phyloP scores from a whole-genome alignment of 2,888 invertebrate species.

The Gisinianus flammeolus region DNA sequence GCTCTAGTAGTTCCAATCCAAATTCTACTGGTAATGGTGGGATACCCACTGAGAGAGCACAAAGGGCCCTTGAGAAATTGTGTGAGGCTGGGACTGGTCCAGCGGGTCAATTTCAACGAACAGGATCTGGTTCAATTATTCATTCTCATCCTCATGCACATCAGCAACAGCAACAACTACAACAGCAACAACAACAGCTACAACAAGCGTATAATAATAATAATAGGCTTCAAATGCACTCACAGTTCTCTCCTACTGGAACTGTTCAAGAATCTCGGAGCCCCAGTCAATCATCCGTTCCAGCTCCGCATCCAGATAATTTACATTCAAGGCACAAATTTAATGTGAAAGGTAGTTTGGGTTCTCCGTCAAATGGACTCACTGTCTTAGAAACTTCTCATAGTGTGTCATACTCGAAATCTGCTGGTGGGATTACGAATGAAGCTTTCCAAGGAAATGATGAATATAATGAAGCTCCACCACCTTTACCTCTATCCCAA shows the following conservation, averaged over 20 bases:
- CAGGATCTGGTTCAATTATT: conserved; percentile 52
- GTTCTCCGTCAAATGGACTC: conserved; percentile 30
- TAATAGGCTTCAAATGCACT: conserved; percentile 12
- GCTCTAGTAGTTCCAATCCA: background rate
- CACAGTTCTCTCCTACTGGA: conserved; percentile 18
- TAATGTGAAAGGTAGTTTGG: conserved; percentile 50
- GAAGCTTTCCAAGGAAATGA: conserved; percentile 42
- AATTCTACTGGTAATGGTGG: conserved; percentile 2
- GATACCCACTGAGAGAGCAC: conserved; percentile 52
- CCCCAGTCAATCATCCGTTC: conserved; percentile 5
- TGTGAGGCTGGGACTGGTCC: conserved; percentile 41
- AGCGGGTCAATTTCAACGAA: conserved; percentile 46
- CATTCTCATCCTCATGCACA: conserved; percentile 45
- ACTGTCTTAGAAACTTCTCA: conserved; percentile 24
- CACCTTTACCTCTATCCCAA: conserved; percentile 54
- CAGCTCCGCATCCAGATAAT: conserved; percentile 23
- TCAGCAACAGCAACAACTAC: conserved; percentile 42
- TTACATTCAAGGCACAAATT: conserved; percentile 51
- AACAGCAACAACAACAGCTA: conserved; percentile 42
- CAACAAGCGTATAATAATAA: conserved; percentile 33
- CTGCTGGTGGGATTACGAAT: conserved; percentile 34
- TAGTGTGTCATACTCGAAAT: conserved; percentile 35
- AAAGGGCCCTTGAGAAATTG: conserved; percentile 55
- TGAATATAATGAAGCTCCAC: conserved; percentile 47
- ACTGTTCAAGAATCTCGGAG: conserved; percentile 8